These are phyloP conservation scores for Microcaecilia unicolor DNA, from an alignment of 2,797 vertebrate genomes.

Conservation along the genomic window DNA sequence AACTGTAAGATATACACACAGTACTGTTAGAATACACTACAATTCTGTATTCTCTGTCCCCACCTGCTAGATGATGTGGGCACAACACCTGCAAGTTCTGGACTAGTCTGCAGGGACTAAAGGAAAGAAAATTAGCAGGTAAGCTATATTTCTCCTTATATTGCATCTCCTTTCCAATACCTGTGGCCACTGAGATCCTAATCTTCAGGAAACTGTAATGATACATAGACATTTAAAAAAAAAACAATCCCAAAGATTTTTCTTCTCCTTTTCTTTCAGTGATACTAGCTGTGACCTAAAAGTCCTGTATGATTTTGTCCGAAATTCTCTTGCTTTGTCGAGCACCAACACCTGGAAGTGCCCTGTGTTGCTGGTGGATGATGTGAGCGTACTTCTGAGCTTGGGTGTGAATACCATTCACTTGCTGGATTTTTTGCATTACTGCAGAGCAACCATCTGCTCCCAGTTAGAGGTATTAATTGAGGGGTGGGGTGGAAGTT, in stretches of 20 bases:
- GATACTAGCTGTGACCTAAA: constrained; percentile 45
- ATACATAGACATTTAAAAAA: background rate
- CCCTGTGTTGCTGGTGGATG: constrained; percentile 76
- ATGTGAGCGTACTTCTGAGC: constrained; percentile 75
- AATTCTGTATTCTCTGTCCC: no score
- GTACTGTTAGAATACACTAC: no score
- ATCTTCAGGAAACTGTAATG: no score
- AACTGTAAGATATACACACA: no score
- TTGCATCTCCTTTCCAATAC: no score
- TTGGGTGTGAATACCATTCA: constrained; percentile 57
- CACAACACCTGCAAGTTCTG: no score
- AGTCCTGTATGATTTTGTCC: constrained; percentile 64
- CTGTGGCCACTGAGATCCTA: no score
- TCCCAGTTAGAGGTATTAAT: constrained; percentile 59
- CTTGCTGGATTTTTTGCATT: constrained; percentile 80
- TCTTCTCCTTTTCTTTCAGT: constrained; percentile 39
- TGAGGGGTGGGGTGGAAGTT: rapidly evolving
- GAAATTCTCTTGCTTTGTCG: constrained; percentile 13
- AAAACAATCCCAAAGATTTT: no score
- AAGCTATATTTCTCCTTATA: no score
- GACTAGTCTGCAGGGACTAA: no score
- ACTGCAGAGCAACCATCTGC: constrained; percentile 72
- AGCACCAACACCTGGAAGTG: constrained; percentile 34
- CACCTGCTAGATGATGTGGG: no score
- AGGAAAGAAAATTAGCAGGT: no score